Conservation (phyloP, 2,888 invertebrate genomes). For the Spodoptera littoralis region DNA sequence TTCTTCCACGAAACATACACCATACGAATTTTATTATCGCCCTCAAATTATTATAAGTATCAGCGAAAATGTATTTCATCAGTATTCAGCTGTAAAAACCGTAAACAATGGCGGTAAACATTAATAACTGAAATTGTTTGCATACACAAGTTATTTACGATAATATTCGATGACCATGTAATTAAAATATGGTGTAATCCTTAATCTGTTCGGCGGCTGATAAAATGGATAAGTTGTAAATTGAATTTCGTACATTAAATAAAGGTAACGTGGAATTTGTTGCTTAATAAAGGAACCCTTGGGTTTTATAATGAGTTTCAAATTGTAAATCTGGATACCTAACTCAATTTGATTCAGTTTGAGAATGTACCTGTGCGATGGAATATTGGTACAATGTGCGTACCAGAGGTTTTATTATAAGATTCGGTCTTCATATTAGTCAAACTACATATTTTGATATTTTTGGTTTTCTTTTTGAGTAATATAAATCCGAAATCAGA, state of each 20-base stretch:
- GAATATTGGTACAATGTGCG: too few species aligned
- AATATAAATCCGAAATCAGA: too few species aligned
- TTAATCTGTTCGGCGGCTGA: conserved; percentile 45
- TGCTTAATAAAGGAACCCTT: conserved; percentile 18
- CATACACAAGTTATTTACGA: conserved; percentile 48
- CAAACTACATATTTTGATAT: too few species aligned
- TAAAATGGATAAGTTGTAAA: conserved; percentile 49
- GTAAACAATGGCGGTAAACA: conserved; percentile 47
- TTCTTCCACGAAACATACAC: too few species aligned
- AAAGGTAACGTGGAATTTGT: conserved; percentile 29
- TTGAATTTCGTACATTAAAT: conserved; percentile 31
- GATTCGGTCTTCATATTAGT: too few species aligned
- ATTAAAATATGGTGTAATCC: conserved; percentile 51
- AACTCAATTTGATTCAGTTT: conserved; percentile 2
- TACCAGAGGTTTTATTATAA: too few species aligned
- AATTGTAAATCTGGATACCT: conserved; percentile 13
- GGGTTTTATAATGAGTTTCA: conserved; percentile 8
- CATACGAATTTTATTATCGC: background rate
- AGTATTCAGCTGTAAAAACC: conserved; percentile 34
- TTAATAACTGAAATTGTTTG: conserved; percentile 48
- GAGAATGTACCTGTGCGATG: background rate
- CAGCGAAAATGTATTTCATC: conserved; percentile 13
- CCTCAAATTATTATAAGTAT: conserved; percentile 6
- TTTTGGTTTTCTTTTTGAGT: too few species aligned
- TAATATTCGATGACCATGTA: conserved; percentile 47